Evolutionary conservation across 1,140 invertebrate species (phyloP), one percentile per base, ranked within the genome.

Genomic region (Octopus bimaculoides): DNA sequence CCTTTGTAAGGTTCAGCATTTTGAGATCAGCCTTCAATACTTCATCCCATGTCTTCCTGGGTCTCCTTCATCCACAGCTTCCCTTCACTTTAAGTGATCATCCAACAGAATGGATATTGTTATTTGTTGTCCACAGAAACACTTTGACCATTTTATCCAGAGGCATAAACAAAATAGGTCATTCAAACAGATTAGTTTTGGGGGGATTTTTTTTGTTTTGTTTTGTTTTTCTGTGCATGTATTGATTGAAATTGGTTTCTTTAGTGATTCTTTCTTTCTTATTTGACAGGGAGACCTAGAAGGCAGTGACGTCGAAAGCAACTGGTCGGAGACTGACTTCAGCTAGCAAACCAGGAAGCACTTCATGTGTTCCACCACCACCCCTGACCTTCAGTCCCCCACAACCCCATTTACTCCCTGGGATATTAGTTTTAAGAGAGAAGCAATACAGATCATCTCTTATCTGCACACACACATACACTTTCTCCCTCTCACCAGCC

Each of bases 261-360:
- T 75, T 10, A 17, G 12, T 17, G 4, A 26, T 17, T 12, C 0
- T 77, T 41, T 66, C 17, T 77, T 74, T 54, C 20, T 80, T 26
- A 77, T 66, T 56, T 84, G 80, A 55, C 81, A 88, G 86, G 83
- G 82, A 78, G 87, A 88, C 75, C 87, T 86, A 83, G 86, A 86
- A 53, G 84, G 82, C 66, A 88, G 87, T 83, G 87, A 88, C 81
- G 84, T 88, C 53, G 87, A 88, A 77, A 88, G 87, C 78, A 86
- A 84, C 0, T 87, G 86, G 87, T 88, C 87, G 69, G 87, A 88
- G 75, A 85, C 84, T 77, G 86, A 87, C 12, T 86, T 85, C 53
- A 86, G 82, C 77, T 85, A 83, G 81, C 79, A 54, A 12, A 52
- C 5, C n/a, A n/a, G n/a, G n/a, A n/a, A n/a, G n/a, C n/a, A n/a